These are phyloP conservation scores for Drosophila fungiperda DNA, from an alignment of 2,888 invertebrate species.

Conservation along the genomic window DNA sequence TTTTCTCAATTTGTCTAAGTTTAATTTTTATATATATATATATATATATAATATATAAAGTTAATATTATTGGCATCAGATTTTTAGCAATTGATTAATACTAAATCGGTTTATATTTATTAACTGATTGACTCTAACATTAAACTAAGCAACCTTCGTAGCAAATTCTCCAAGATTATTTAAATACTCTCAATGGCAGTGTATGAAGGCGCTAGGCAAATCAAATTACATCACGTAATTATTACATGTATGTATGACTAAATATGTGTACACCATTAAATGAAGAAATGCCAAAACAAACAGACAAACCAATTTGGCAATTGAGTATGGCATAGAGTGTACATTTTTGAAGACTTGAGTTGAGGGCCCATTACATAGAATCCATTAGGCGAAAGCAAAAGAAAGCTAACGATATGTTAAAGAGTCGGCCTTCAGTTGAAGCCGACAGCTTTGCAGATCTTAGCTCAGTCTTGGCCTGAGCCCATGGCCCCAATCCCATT, in stretches of 20 bases:
- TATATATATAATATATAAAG: neutral
- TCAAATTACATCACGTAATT: slow-evolving; percentile 57
- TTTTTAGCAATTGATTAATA: neutral
- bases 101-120: neutral
- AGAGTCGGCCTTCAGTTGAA: slow-evolving; percentile 3
- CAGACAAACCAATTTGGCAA: slow-evolving; percentile 67
- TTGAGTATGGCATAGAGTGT: slow-evolving; percentile 34
- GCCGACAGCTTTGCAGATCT: slow-evolving; percentile 12
- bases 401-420: slow-evolving; percentile 44
- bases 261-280: slow-evolving; percentile 27
- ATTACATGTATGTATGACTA: slow-evolving; percentile 48
- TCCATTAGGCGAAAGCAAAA: slow-evolving; percentile 72
- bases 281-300: slow-evolving; percentile 35
- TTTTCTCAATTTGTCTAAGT: neutral
- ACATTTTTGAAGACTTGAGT: slow-evolving; percentile 21
- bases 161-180: slow-evolving; percentile 10
- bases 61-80: neutral
- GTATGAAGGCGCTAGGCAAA: slow-evolving; percentile 16
- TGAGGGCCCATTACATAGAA: slow-evolving; percentile 66
- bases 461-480: slow-evolving; percentile 37
- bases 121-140: neutral
- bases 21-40: neutral
- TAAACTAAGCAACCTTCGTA: neutral
- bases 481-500: slow-evolving; percentile 72
- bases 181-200: slow-evolving; percentile 10